Base-by-base conservation (phyloP, 2,797 vertebrate genomes). In the Cetoscarus ocellatus region DNA sequence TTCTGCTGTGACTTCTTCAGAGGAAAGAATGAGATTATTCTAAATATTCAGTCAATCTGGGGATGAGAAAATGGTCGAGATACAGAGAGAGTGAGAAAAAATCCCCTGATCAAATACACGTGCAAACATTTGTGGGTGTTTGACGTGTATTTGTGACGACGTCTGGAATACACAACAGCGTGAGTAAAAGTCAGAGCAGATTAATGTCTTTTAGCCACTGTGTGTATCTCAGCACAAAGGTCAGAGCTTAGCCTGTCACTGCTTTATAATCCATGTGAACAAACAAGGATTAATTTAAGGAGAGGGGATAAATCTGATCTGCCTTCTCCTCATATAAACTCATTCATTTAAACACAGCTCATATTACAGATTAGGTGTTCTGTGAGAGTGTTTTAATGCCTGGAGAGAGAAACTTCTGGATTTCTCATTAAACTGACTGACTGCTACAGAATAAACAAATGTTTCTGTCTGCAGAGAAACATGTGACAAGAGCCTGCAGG, bases 201-300 rank as follows among this genome's bases (percentile, higher is more conserved):
- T 80, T 47, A 75, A 78, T 61, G 55, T 79, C 38, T 74, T 76
- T 73, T 48, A 64, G 56, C 38, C 45, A 60, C 53, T 55, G 59
- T 63, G 52, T 51, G 47, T 48, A 51, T 50, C 59, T 78, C 51
- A 68, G 36, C 34, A 58, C 38, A 77, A 75, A 76, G 71, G 81
- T 82, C 70, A 73, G 69, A 61, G 70, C 53, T 83, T 74, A 65
- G 54, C n/a, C 61, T 67, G 71, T 70, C 64, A 64, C 36, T 40
- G 43, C 12, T 54, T 74, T 75, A 54, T 88, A 76, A 89, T 81
- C 73, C 70, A 73, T 73, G 40, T 19, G n/a, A 75, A 70, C 58
- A 73, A 75, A 74, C 57, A 64, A 64, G 65, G 61, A 54, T 62
- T 8, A 1, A 70, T 71, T 80, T 64, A 62, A 75, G 74, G 54